A percentile compares a stretch with the other conserved stretches of the same genome.
Conservation (phyloP, 2,113 vertebrate species). For the Tachysurus vachellii region DNA sequence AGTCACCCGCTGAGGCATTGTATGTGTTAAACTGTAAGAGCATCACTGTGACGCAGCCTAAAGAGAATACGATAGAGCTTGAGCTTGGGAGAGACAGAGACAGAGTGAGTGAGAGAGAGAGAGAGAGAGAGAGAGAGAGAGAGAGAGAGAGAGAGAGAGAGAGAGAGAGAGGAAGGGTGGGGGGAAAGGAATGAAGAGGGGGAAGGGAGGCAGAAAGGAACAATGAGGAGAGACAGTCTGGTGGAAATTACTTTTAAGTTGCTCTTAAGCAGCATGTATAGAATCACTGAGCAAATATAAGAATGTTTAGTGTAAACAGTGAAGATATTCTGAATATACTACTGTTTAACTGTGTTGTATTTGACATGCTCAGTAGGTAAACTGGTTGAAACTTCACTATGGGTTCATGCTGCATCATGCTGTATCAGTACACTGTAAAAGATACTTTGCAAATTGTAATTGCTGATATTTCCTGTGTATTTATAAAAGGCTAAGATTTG, state of each 20-base stretch:
- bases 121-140: conserved; percentile 25
- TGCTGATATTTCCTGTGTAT: background rate
- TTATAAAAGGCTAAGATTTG: background rate
- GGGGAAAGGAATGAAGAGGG: conserved; percentile 26
- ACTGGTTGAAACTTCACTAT: background rate
- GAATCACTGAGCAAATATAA: conserved; percentile 24
- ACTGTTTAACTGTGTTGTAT: background rate
- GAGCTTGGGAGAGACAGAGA: conserved; percentile 12
- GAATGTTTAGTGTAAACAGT: background rate
- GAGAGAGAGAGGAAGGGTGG: conserved; percentile 24
- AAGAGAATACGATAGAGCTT: conserved; percentile 45
- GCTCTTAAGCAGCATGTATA: conserved; percentile 34
- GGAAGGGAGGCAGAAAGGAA: conserved; percentile 44
- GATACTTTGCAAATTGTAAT: background rate
- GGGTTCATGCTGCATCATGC: background rate
- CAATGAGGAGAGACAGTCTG: conserved; percentile 40
- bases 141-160: conserved; percentile 1
- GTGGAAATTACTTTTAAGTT: conserved; percentile 34
- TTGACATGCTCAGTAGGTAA: background rate
- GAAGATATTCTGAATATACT: conserved; percentile 12
- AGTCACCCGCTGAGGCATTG: conserved; percentile 13
- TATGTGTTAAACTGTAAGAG: conserved; percentile 35
- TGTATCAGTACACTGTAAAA: background rate
- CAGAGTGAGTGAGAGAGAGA: conserved; percentile 22
- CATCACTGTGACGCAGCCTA: conserved; percentile 40